Conservation (phyloP, 2,888 invertebrate species). For the Rhingia rostrata region DNA sequence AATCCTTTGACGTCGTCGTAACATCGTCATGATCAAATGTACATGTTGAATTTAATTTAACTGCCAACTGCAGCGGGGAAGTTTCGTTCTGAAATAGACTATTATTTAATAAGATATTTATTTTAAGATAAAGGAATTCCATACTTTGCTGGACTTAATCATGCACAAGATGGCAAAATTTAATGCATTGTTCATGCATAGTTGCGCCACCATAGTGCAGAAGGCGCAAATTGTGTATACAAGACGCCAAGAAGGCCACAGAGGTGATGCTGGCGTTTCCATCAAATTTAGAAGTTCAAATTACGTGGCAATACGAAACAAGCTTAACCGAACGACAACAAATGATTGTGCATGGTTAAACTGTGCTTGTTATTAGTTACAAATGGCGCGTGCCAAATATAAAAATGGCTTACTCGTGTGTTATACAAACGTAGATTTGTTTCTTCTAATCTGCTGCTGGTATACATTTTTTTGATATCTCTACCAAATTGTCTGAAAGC, state of each 20-base stretch:
- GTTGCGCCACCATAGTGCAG: conserved; percentile 79
- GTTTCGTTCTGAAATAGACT: conserved; percentile 37
- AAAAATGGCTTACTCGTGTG: background rate
- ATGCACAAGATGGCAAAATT: conserved; percentile 85
- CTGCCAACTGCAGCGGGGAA: background rate
- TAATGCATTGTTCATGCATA: conserved; percentile 83
- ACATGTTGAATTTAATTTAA: conserved; percentile 11
- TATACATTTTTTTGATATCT: too few relatives aligned
- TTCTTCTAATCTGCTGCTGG: too few relatives aligned
- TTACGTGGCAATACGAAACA: background rate
- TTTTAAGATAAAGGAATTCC: background rate
- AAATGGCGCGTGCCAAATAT: conserved; percentile 15
- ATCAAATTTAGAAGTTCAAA: conserved; percentile 1
- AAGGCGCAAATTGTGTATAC: conserved; percentile 81
- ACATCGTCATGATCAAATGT: conserved; percentile 28
- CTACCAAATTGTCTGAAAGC: too few relatives aligned
- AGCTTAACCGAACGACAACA: conserved; percentile 11
- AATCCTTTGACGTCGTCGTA: conserved; percentile 29
- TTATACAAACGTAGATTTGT: too few relatives aligned
- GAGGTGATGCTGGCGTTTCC: conserved; percentile 39
- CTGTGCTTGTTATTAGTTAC: background rate
- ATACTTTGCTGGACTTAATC: conserved; percentile 82
- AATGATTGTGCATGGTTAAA: conserved; percentile 13
- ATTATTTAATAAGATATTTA: background rate
- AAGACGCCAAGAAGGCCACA: conserved; percentile 79